Conservation (phyloP, 2,888 invertebrate species). For the Pycnomerus fuliginosus region DNA sequence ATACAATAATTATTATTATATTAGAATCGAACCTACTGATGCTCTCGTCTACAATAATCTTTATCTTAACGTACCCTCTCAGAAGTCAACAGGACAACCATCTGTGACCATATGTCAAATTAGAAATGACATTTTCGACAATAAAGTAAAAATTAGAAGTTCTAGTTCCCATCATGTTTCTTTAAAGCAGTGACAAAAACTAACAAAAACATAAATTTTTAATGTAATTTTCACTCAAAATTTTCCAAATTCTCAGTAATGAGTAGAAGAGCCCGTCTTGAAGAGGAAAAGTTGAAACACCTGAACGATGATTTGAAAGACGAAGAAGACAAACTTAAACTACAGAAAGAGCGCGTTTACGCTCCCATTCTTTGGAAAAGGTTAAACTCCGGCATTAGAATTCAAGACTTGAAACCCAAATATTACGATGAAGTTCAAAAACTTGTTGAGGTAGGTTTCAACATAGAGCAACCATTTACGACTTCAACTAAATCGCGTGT, state of each 20-base stretch:
- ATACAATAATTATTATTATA: no score
- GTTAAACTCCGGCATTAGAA: slow-evolving; percentile 40
- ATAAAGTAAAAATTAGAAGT: no score
- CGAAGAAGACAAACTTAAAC: slow-evolving; percentile 40
- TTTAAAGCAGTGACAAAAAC: no score
- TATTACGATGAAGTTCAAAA: slow-evolving; percentile 38
- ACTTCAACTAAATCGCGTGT: no score
- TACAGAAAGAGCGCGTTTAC: slow-evolving; percentile 35
- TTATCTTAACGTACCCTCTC: no score
- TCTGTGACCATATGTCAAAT: no score
- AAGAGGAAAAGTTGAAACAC: slow-evolving; percentile 38
- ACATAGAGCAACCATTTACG: no score
- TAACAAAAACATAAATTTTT: neutral
- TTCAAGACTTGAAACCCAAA: slow-evolving; percentile 43
- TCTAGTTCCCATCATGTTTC: no score
- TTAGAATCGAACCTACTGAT: no score
- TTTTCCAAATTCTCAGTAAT: slow-evolving; percentile 26
- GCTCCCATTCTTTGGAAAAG: slow-evolving; percentile 45
- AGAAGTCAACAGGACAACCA: no score
- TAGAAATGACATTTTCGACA: no score
- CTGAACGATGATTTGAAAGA: slow-evolving; percentile 43
- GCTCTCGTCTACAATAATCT: no score
- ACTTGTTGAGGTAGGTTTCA: slow-evolving; percentile 40
- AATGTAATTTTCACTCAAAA: neutral
- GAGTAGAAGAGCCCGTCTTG: slow-evolving; percentile 45